These are phyloP conservation scores for Yasuhikotakia modesta DNA, from an alignment of 2,797 vertebrate genomes.

Conservation along the genomic window DNA sequence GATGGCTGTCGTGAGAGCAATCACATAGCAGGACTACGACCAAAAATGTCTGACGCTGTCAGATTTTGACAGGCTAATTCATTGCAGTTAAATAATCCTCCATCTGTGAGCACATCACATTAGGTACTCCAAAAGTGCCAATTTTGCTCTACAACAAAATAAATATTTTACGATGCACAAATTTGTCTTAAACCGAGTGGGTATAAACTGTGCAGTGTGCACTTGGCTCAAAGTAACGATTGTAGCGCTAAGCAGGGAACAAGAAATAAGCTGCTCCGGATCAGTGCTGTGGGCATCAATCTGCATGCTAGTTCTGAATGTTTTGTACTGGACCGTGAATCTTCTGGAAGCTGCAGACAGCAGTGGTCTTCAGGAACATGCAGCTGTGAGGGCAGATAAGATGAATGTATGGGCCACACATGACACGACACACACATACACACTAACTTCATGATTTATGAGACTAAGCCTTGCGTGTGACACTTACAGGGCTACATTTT, in stretches of 20 bases:
- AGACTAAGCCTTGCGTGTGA: not conserved
- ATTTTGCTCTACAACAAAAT: not conserved
- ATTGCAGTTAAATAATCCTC: not conserved
- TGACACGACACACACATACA: not conserved
- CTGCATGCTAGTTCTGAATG: not conserved
- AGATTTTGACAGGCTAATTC: not conserved
- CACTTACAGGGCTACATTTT: not conserved
- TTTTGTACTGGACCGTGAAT: not conserved
- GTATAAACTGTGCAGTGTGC: not conserved
- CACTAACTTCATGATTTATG: constrained; percentile 16
- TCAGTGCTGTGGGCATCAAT: not conserved
- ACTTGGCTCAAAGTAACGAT: not conserved
- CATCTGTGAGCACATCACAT: not conserved
- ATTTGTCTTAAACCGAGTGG: not conserved
- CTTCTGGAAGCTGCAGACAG: constrained; percentile 3
- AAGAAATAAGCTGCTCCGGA: constrained; percentile 33
- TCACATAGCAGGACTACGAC: not conserved
- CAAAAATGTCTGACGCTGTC: not conserved
- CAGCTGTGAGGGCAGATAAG: not conserved
- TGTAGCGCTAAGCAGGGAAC: constrained; percentile 4
- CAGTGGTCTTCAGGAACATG: not conserved
- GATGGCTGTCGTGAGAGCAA: not conserved
- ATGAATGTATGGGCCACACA: not conserved
- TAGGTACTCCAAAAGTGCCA: not conserved
- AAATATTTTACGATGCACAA: not conserved